Evolutionary conservation across 2,888 invertebrate species (phyloP).

Genomic region (Drosophila falleni): DNA sequence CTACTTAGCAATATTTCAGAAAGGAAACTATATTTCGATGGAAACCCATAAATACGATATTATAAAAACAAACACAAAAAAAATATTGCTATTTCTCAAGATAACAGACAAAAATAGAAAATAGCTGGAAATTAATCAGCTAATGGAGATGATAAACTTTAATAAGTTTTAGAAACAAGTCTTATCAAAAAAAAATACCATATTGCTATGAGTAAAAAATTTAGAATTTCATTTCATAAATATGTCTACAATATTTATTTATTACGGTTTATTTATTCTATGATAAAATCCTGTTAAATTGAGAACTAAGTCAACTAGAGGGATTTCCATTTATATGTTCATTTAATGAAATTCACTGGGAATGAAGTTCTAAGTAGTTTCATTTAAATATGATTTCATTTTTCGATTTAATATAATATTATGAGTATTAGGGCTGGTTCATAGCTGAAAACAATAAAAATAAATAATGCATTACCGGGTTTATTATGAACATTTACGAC

Average conservation of each 20-base stretch:
- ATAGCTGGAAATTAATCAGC: neutral
- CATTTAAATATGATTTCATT: conserved; percentile 6
- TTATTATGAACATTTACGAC: conserved; percentile 40
- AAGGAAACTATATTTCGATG: conserved; percentile 29
- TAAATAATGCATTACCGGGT: conserved; percentile 31
- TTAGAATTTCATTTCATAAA: no score
- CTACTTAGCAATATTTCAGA: conserved; percentile 61
- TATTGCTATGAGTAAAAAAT: no score
- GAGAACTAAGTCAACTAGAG: neutral
- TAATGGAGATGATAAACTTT: neutral
- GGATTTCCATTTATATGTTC: neutral
- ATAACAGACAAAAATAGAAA: neutral
- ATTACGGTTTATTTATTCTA: neutral
- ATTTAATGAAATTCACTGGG: neutral
- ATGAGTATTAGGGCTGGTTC: neutral
- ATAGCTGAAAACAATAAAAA: conserved; percentile 21
- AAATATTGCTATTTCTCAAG: conserved; percentile 4
- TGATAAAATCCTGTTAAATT: neutral
- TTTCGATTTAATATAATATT: neutral
- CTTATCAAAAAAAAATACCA: no score
- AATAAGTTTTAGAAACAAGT: neutral
- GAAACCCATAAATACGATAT: conserved; percentile 12
- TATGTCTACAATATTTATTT: no score
- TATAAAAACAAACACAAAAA: conserved; percentile 1
- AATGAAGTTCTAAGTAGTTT: conserved; percentile 4